These are phyloP conservation scores for Notospermus geniculatus DNA, from an alignment of 1,140 invertebrate genomes.

Conservation along the genomic window DNA sequence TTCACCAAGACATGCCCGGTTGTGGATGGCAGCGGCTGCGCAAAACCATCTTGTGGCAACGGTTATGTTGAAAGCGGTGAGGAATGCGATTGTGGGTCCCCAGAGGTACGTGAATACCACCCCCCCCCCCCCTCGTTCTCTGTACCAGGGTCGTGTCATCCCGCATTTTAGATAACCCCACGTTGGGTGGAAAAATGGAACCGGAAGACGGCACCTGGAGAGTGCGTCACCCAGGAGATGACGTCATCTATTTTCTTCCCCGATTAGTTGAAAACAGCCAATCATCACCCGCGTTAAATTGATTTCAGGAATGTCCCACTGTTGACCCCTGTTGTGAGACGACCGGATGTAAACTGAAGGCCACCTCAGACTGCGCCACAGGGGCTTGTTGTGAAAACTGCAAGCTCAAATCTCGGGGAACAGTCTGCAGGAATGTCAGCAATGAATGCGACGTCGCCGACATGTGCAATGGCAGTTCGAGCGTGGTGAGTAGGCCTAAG, in stretches of 20 bases:
- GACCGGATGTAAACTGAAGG: constrained; percentile 7
- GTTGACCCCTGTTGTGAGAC: constrained; percentile 8
- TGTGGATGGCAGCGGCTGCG: no score
- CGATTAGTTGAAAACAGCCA: no score
- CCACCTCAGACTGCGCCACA: not conserved
- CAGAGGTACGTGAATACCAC: not conserved
- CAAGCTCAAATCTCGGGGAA: constrained; percentile 2
- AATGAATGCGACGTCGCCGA: constrained; percentile 4
- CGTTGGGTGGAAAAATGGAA: no score
- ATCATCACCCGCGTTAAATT: no score
- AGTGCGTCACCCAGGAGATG: no score
- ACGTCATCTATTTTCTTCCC: no score
- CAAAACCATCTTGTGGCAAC: not conserved
- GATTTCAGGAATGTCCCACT: constrained; percentile 11
- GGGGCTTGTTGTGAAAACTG: not conserved
- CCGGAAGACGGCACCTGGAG: no score
- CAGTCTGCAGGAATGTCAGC: not conserved
- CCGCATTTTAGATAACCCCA: no score
- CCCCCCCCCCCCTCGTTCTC: not conserved
- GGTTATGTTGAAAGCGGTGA: not conserved
- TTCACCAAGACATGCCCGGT: no score
- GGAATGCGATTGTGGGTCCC: constrained; percentile 11
- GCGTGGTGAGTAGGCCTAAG: not conserved
- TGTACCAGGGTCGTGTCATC: no score
- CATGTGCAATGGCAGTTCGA: not conserved